A percentile compares a stretch with the other conserved stretches of the same genome.
Evolutionary conservation across 2,888 invertebrate species (phyloP).

Genomic region (Leptogaster cylindrica): DNA sequence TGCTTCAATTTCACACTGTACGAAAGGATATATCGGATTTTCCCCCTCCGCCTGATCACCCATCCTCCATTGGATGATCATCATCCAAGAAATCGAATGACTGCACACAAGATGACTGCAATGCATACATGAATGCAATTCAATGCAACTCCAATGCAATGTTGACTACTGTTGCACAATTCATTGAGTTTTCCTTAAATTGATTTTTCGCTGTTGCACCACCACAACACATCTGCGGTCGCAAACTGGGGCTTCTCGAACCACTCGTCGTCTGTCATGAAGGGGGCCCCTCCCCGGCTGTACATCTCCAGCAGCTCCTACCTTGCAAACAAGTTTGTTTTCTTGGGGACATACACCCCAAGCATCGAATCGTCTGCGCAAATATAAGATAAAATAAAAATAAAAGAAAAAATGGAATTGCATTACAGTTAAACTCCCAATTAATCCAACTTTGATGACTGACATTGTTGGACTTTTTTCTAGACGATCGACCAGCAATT

Average conservation of each 20-base stretch:
- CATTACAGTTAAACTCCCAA: conserved; percentile 49
- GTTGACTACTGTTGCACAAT: conserved; percentile 28
- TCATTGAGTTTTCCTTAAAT: conserved; percentile 32
- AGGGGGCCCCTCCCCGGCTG: conserved; percentile 6
- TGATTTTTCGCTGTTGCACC: not conserved
- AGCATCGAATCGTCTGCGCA: not conserved
- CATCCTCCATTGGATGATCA: too few relatives aligned
- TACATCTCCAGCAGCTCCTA: not conserved
- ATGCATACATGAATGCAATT: too few relatives aligned
- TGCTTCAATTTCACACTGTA: conserved; percentile 23
- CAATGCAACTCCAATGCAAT: not conserved
- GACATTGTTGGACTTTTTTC: conserved; percentile 46
- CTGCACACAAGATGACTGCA: too few relatives aligned
- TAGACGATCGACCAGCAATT: conserved; percentile 22
- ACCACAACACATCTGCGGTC: not conserved
- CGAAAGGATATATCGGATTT: too few relatives aligned
- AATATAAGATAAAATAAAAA: too few relatives aligned
- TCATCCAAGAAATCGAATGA: too few relatives aligned
- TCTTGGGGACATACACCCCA: conserved; percentile 4
- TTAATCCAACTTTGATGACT: conserved; percentile 49
- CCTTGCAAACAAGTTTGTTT: conserved; percentile 12
- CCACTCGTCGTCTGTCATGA: too few relatives aligned
- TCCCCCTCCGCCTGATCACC: too few relatives aligned
- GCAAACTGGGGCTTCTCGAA: not conserved
- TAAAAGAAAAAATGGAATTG: conserved; percentile 45